Evolutionary conservation across 2,113 vertebrate genomes (phyloP).

Genomic region (Entelurus aequoreus): DNA sequence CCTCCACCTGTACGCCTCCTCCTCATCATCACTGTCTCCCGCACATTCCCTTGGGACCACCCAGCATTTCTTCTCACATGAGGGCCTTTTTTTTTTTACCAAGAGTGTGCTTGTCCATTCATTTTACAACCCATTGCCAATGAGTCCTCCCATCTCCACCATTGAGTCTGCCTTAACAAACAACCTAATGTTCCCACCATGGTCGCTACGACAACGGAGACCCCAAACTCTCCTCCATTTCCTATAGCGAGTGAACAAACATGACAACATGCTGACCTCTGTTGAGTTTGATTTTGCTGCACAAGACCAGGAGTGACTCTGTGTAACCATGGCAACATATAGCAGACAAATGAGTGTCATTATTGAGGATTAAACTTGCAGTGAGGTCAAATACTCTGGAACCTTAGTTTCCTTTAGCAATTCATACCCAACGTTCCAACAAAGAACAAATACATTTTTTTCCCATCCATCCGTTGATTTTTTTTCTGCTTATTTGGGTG

Average conservation of each 20-base stretch:
- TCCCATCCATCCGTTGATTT: too few relatives aligned
- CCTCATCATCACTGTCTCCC: slow-evolving; percentile 4
- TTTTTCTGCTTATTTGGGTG: too few relatives aligned
- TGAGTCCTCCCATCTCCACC: slow-evolving; percentile 33
- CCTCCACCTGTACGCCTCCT: slow-evolving; percentile 31
- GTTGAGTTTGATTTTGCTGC: slow-evolving; percentile 17
- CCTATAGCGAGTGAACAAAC: slow-evolving; percentile 48
- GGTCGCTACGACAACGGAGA: slow-evolving; percentile 52
- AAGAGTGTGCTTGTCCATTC: slow-evolving; percentile 22
- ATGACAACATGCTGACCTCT: slow-evolving; percentile 24
- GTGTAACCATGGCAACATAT: slow-evolving; percentile 17
- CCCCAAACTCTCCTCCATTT: slow-evolving; percentile 19
- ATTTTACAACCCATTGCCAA: slow-evolving; percentile 26
- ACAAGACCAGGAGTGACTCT: neutral
- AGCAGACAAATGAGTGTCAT: slow-evolving; percentile 7
- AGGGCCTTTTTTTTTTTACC: slow-evolving; percentile 25
- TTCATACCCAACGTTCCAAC: too few relatives aligned
- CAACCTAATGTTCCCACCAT: slow-evolving; percentile 55
- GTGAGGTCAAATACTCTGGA: too few relatives aligned
- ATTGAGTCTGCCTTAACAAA: slow-evolving; percentile 47
- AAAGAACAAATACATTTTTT: too few relatives aligned
- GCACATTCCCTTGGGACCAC: slow-evolving; percentile 12
- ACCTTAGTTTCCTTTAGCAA: too few relatives aligned
- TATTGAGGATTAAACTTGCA: too few relatives aligned
- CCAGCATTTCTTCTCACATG: slow-evolving; percentile 9